Evolutionary conservation across 1,140 invertebrate species (phyloP), one percentile per base, ranked within the genome.

Genomic region (Archivesica marissinica): DNA sequence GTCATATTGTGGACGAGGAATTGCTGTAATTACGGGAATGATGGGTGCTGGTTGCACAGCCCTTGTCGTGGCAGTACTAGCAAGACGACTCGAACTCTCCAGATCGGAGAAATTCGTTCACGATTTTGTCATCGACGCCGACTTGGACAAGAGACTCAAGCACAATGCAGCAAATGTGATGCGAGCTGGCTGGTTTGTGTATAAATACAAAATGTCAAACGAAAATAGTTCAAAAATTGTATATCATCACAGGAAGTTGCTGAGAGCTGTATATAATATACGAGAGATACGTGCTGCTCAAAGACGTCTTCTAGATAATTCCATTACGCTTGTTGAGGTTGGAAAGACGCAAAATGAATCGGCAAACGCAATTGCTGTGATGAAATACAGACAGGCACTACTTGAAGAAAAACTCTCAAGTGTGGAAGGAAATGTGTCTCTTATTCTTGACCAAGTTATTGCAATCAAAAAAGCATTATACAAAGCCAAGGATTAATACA

Each of bases 101-200:
- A 79, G 94, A 28, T 87, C 93, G 9, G 93, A 94, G 85, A 93
- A 92, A 72, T 94, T 93, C 83, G 93, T 94, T 9, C 93, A 93
- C 84, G 93, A 93, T 74, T 94, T 94, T 86, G 91, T 94, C 2
- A 90, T 93, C 11, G 91, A 93, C 68, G 91, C 92, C 20, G 90
- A 93, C 39, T 82, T 94, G 17, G 91, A 93, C 52, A 92, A 93
- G 56, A 79, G 86, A 30, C 85, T 90, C 17, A 94, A 94, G 87
- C 66, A 92, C 68, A 91, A 92, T n/a, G 93, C 93, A 3, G 93
- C 93, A 7, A 92, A 93, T 82, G 92, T 93, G 30, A 89, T 94
- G 74, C 90, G 91, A 66, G 88, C 89, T 28, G 93, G 93, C 23
- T 94, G 93, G 93, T 88, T 91, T 72, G 84, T 93, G 11, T 93